Base-by-base conservation (phyloP, 2,888 invertebrate species). In the Scaptomyza reducta region DNA sequence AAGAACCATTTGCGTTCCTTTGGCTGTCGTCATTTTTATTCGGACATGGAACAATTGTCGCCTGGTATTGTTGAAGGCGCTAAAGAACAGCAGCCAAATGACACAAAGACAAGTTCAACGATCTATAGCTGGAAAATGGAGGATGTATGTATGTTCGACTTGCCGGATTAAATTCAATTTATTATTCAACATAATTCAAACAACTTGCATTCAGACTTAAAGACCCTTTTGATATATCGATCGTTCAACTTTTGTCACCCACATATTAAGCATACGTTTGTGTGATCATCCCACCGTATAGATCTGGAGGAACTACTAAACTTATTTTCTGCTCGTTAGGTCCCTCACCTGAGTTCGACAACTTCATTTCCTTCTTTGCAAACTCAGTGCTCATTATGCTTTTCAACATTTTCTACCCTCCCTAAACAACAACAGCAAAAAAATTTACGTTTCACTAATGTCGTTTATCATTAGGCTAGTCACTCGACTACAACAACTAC, bases 401-500 rank as follows among this genome's bases (percentile, higher is more conserved):
- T 42, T 54, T 46, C 49, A 49, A 45, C 35, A 38, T 11, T 38
- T 45, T 44, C 45, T 25, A 18, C 62, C 46, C 49, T 38, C 2
- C 25, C 40, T n/a, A 22, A 22, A 22, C 22, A 22, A 22, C 40
- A 38, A 16, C n/a, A 22, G 2, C 6, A 10, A 16, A 9, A 53
- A 66, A 70, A 65, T 59, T 53, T 56, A 61, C 29, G 61, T 56
- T 55, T 65, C 56, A 69, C 87, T 87, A 85, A 87, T 85, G 85
- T 85, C 87, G 77, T 85, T 87, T 75, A 85, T 85, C 87, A 87
- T 85, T 87, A 85, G 85, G 70, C 67, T 50, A 61, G 71, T 61
- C 35, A 61, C 71, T 61, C 35, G 35, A 35, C 67, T 58, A 40
- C 22, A 22, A 22, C 22, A 22, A 22, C 22, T 22, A 35, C 49